Evolutionary conservation across 2,113 vertebrate species (phyloP).

Genomic region (Coptodon rendalli): DNA sequence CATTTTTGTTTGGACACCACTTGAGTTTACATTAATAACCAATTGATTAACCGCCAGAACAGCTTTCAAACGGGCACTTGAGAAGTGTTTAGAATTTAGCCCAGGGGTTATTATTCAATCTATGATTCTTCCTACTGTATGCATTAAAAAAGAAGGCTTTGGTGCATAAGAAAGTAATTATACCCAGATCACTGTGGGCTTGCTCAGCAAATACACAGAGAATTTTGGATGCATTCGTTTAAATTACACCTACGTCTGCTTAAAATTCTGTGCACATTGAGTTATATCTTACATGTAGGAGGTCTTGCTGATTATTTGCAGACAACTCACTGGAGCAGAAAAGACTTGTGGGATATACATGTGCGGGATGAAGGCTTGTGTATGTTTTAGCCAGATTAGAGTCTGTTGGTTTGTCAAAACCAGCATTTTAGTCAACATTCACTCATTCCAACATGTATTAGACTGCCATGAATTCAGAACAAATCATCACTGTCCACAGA

Average conservation of each 20-base stretch:
- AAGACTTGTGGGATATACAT: neutral
- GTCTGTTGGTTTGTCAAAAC: neutral
- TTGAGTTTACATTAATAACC: neutral
- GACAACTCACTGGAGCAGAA: neutral
- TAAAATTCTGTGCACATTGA: neutral
- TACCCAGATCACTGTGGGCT: neutral
- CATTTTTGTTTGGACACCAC: neutral
- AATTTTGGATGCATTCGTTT: neutral
- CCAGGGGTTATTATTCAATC: neutral
- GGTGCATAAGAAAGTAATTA: slow-evolving; percentile 2
- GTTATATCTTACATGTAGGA: neutral
- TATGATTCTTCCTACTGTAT: neutral
- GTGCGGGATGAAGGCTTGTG: neutral
- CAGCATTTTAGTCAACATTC: neutral
- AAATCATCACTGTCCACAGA: neutral
- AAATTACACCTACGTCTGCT: neutral
- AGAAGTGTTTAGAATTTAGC: neutral
- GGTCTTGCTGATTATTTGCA: neutral
- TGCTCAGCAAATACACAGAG: neutral
- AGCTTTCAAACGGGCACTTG: neutral
- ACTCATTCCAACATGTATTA: neutral
- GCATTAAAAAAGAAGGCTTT: neutral
- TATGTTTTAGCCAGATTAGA: neutral
- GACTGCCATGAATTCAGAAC: neutral
- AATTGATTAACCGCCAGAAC: neutral